Conservation (phyloP, 2,113 vertebrate genomes). For the Gopherus flavomarginatus region DNA sequence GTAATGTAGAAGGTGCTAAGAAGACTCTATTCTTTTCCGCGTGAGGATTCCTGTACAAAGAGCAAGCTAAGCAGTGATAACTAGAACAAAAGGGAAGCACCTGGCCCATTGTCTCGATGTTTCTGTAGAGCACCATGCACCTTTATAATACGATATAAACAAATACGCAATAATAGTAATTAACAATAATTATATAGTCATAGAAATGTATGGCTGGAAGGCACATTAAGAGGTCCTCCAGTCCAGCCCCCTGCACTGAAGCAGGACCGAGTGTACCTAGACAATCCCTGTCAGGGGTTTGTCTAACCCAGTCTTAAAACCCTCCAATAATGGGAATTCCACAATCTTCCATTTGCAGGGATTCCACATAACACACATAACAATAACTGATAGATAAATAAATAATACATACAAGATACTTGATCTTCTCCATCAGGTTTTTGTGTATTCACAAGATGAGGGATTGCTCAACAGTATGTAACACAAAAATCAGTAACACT, state of each 20-base stretch:
- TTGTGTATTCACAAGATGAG: not conserved
- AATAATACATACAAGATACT: not conserved
- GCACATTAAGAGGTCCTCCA: not conserved
- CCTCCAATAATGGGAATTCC: not conserved
- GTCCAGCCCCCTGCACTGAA: not conserved
- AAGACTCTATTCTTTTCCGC: not conserved
- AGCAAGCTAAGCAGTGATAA: not conserved
- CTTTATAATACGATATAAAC: constrained; percentile 17
- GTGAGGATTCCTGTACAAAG: not conserved
- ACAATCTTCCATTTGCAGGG: not conserved
- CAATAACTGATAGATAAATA: not conserved
- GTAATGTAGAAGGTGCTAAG: not conserved
- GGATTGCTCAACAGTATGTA: not conserved
- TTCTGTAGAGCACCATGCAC: not conserved
- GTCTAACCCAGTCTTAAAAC: not conserved
- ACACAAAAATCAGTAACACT: not conserved
- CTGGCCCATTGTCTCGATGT: not conserved
- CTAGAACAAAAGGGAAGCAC: not conserved
- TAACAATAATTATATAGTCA: not conserved
- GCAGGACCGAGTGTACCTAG: not conserved
- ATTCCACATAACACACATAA: not conserved
- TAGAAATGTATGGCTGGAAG: not conserved
- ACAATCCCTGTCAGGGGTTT: too few species aligned
- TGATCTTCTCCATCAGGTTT: not conserved
- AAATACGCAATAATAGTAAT: constrained; percentile 2